phyloP scores from a whole-genome alignment of 2,113 vertebrate genomes.

The Phaetusa simplex region DNA sequence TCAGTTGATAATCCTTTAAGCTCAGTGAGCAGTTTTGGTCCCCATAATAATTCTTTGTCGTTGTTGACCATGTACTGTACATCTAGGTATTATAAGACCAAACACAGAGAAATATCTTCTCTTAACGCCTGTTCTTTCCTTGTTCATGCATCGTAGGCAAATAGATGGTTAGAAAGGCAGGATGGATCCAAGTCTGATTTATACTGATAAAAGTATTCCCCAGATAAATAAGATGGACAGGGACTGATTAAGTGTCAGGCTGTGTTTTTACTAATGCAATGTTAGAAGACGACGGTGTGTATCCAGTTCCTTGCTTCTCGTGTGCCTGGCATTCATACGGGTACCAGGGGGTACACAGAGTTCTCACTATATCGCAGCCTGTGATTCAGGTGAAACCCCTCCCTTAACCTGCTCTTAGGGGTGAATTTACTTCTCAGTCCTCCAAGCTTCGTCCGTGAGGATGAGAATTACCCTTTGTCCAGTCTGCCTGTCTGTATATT shows the following conservation, averaged over 20 bases:
- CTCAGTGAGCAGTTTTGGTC: not conserved
- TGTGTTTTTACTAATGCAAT: not conserved
- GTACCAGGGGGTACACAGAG: not conserved
- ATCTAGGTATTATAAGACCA: not conserved
- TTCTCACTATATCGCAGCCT: not conserved
- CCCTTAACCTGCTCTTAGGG: not conserved
- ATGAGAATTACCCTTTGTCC: not conserved
- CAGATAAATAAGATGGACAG: not conserved
- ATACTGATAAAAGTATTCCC: not conserved
- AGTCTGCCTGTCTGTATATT: not conserved
- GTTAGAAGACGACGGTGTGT: not conserved
- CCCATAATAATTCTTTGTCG: not conserved
- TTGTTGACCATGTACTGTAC: not conserved
- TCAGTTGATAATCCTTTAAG: conserved; percentile 20
- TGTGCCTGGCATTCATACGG: not conserved
- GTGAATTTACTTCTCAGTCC: not conserved
- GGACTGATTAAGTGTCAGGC: not conserved
- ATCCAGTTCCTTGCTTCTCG: not conserved
- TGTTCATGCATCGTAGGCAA: not conserved
- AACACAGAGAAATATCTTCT: not conserved
- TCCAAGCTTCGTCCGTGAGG: not conserved
- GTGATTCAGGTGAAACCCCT: not conserved
- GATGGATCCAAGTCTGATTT: not conserved
- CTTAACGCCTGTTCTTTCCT: not conserved
- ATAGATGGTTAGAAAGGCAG: not conserved